These are phyloP conservation scores for Herminia tarsipennalis DNA, from an alignment of 2,888 invertebrate genomes.

Conservation along the genomic window DNA sequence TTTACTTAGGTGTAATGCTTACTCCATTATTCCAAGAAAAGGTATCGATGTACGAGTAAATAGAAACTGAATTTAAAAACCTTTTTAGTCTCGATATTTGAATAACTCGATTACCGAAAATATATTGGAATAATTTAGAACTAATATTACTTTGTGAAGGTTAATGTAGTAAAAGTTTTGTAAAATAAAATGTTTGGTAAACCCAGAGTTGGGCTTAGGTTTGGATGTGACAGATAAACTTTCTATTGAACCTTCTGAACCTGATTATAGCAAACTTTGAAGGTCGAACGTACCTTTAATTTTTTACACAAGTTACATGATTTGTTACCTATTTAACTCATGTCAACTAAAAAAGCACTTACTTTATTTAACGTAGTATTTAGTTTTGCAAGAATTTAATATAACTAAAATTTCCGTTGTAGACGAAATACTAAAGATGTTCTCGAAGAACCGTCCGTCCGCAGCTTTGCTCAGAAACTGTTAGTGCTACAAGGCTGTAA, in stretches of 20 bases:
- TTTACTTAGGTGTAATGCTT: too few species aligned
- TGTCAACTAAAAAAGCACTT: too few species aligned
- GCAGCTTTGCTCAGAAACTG: too few species aligned
- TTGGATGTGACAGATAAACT: conserved; percentile 21
- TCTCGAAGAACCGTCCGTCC: too few species aligned
- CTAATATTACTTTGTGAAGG: conserved; percentile 9
- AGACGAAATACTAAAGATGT: conserved; percentile 42
- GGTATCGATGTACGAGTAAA: too few species aligned
- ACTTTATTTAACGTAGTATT: too few species aligned
- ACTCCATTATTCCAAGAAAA: too few species aligned
- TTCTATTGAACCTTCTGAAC: conserved; percentile 16
- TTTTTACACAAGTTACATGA: neutral
- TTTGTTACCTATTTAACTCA: too few species aligned
- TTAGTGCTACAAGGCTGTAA: too few species aligned
- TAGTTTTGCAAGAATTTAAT: too few species aligned
- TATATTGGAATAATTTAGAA: conserved; percentile 8
- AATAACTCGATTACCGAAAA: neutral
- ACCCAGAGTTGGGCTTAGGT: conserved; percentile 9
- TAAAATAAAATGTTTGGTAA: conserved; percentile 13
- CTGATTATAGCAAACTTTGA: conserved; percentile 33
- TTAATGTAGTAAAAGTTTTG: conserved; percentile 13
- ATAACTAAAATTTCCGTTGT: conserved; percentile 51
- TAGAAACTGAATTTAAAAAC: too few species aligned
- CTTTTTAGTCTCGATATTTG: too few species aligned
- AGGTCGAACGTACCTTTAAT: conserved; percentile 1